A percentile compares a stretch with the other conserved stretches of the same genome.
These are phyloP conservation scores for Drosophila saltans DNA, from an alignment of 1,140 invertebrate species.

Conservation along the genomic window DNA sequence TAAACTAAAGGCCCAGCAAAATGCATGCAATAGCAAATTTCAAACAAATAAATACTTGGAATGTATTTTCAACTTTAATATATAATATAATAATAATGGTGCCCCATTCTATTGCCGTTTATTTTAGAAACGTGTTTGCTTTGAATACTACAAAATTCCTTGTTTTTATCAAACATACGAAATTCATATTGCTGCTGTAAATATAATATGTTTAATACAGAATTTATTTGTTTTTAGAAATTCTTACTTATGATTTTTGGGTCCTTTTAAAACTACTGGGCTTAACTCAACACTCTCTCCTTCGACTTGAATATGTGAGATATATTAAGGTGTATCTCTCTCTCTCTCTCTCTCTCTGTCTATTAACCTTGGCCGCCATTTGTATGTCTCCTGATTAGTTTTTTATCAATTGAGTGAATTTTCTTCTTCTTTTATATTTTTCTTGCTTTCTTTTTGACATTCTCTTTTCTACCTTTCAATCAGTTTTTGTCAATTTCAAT, in stretches of 20 bases:
- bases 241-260: too few relatives aligned
- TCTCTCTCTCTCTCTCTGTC: not conserved
- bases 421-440: not conserved
- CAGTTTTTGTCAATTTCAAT: conserved; percentile 67
- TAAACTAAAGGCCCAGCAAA: not conserved
- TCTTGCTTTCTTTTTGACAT: not conserved
- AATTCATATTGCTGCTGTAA: too few relatives aligned
- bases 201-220: too few relatives aligned
- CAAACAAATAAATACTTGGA: not conserved
- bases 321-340: too few relatives aligned
- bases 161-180: not conserved
- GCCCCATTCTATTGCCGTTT: not conserved
- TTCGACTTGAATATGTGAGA: too few relatives aligned
- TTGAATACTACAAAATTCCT: not conserved
- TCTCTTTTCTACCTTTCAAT: conserved; percentile 60
- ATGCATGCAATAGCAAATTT: not conserved
- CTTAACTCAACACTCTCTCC: too few relatives aligned
- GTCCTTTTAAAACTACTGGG: too few relatives aligned
- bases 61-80: not conserved
- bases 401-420: conserved; percentile 23
- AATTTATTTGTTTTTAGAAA: too few relatives aligned
- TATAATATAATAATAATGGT: not conserved
- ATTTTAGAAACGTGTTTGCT: not conserved
- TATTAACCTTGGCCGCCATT: not conserved
- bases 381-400: conserved; percentile 12